Conservation (phyloP, 2,888 invertebrate genomes). For the Lacanobia oleracea region DNA sequence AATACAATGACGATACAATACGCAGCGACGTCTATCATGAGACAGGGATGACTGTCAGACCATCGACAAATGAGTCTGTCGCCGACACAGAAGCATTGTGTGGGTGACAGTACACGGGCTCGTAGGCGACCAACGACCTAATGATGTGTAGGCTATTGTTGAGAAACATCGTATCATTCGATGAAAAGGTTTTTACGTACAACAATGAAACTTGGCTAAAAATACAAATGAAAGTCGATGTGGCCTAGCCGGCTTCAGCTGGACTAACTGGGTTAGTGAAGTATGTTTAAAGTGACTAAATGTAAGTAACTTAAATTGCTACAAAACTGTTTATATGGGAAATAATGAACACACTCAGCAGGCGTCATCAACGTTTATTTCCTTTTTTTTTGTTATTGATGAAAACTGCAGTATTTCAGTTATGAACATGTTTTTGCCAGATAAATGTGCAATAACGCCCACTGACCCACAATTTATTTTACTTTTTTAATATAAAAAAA, state of each 20-base stretch:
- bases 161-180: constrained; percentile 7
- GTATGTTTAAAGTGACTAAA: not conserved
- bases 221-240: constrained; percentile 2
- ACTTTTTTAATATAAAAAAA: no score
- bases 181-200: not conserved
- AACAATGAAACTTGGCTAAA: constrained; percentile 1
- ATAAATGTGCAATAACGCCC: no score
- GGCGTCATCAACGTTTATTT: no score
- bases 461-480: no score
- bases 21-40: not conserved
- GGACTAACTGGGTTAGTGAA: not conserved
- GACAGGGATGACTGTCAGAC: constrained; percentile 37
- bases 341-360: no score
- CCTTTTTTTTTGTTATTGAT: no score
- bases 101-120: constrained; percentile 15
- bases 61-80: constrained; percentile 46
- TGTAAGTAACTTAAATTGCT: no score
- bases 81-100: constrained; percentile 28
- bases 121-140: constrained; percentile 1
- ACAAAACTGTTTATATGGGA: not conserved
- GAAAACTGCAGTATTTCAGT: no score
- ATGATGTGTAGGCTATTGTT: constrained; percentile 38
- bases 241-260: no score
- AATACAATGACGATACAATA: constrained; percentile 5
- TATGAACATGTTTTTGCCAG: no score